Base-by-base conservation (phyloP, 2,888 invertebrate species). In the Cephus pygmeus region DNA sequence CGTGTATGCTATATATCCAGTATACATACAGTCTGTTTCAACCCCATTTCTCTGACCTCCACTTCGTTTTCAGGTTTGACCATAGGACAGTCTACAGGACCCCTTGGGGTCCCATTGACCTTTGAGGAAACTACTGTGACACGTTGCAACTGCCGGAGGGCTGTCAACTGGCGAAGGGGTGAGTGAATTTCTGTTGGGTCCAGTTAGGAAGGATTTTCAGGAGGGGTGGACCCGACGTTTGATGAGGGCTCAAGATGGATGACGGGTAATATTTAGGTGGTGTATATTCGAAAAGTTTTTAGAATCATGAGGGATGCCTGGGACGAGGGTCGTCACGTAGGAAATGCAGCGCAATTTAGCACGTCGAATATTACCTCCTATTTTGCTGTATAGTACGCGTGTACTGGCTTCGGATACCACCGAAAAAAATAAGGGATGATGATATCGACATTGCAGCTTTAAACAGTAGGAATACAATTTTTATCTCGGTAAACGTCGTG, bases 211-310 rank as follows among this genome's bases (percentile, higher is more conserved):
- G 71, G 34, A 71, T 34, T 71, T 71, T 23, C 71, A 34, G 23
- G 34, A 31, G 31, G 31, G 71, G 71, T 15, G 31, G 71, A 71
- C 71, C 4, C 71, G 31, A 11, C 11, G 79, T 86, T 87, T 88
- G 88, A 90, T 87, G 89, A 90, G 88, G 90, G 89, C 90, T 85
- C 87, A 87, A 89, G 89, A 89, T 89, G 87, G 86, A 89, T 89
- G 84, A 85, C 80, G 80, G 83, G 83, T 85, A 83, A 89, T 90
- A 88, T 89, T 88, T 87, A 83, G 79, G 75, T 73, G 82, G 81
- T 75, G 77, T 79, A 77, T 80, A 56, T 56, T 23, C 56, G 23
- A 56, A 56, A 56, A 56, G 56, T 56, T 56, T 23, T 23, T 56
- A 56, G 56, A 56, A 56, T 56, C 56, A 56, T 56, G 56, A 6